Evolutionary conservation across 2,113 vertebrate genomes (phyloP).

Genomic region (Ondatra zibethicus): DNA sequence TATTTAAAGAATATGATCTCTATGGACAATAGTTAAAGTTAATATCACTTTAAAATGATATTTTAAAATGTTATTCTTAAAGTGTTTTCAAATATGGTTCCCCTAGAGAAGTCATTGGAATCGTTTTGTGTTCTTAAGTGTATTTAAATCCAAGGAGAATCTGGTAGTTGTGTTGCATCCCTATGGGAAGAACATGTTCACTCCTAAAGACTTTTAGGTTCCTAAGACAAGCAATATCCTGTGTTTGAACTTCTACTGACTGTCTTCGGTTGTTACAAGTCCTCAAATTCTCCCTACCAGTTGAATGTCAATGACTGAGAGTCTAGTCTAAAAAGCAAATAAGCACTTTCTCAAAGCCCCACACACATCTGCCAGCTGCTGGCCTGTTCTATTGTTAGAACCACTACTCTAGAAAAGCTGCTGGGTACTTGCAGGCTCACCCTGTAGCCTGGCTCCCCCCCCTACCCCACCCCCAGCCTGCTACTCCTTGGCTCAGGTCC

Average conservation of each 20-base stretch:
- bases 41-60: slow-evolving; percentile 67
- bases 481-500: not conserved
- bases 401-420: not conserved
- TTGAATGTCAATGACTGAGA: not conserved
- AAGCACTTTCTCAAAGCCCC: not conserved
- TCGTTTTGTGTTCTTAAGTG: slow-evolving; percentile 44
- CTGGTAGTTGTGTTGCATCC: not conserved
- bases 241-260: slow-evolving; percentile 20
- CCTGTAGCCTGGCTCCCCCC: not conserved
- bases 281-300: slow-evolving; percentile 52
- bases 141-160: slow-evolving; percentile 54
- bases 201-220: slow-evolving; percentile 15
- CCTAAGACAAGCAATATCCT: slow-evolving; percentile 2
- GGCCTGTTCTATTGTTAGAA: not conserved
- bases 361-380: not conserved
- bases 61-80: slow-evolving; percentile 15
- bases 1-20: slow-evolving; percentile 92
- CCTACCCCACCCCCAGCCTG: no score
- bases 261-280: not conserved
- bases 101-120: slow-evolving; percentile 58
- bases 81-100: slow-evolving; percentile 59
- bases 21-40: slow-evolving; percentile 85
- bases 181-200: slow-evolving; percentile 19
- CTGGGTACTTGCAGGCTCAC: not conserved
- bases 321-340: slow-evolving; percentile 1